Base-by-base conservation (phyloP, 2,888 invertebrate species). In the Phalangium opilio region DNA sequence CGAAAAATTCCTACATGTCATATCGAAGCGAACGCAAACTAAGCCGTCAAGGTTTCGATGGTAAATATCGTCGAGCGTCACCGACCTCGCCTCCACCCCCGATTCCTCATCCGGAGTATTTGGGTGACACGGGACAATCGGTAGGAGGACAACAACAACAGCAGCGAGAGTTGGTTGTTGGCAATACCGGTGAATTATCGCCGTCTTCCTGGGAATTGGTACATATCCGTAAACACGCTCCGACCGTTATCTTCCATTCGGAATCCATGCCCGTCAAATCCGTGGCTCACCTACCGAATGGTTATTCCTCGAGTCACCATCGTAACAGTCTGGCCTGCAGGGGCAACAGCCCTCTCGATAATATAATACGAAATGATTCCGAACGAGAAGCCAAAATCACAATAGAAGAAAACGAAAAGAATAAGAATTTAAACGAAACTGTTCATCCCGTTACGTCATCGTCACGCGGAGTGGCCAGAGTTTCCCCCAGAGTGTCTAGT, bases 1-100 rank as follows among this genome's bases (percentile, higher is more conserved):
- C 81, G 45, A 81, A 81, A 68, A 80, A 80, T 55, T 80, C 81
- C 48, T 81, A 81, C 64, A 66, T 81, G 66, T 77, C 80, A n/a
- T 74, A 75, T 53, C 72, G 79, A 36, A 73, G 79, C 47, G 79
- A 80, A 61, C 72, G 77, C 52, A 80, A 80, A 55, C 71, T 75
- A 58, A 72, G 73, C 50, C 49, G 53, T 41, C 50, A 50, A 43
- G 53, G 53, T 18, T 81, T 79, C 63, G 76, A 75, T 60, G 81
- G 81, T 53, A 79, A 78, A 61, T 81, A 81, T 67, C 79, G 80
- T 61, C 69, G 79, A 41, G 80, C 80, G 15, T 80, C 80, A 18
- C 80, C 80, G 15, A 41, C 46, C 2, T 50, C 52, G 35, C 38
- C 48, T 14, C 50, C 50, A 14, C 49, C 50, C 14, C 45, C 12